A percentile compares a stretch with the other conserved stretches of the same genome.
phyloP scores from a whole-genome alignment of 2,888 invertebrate genomes.

The Diachrysia chrysitis region DNA sequence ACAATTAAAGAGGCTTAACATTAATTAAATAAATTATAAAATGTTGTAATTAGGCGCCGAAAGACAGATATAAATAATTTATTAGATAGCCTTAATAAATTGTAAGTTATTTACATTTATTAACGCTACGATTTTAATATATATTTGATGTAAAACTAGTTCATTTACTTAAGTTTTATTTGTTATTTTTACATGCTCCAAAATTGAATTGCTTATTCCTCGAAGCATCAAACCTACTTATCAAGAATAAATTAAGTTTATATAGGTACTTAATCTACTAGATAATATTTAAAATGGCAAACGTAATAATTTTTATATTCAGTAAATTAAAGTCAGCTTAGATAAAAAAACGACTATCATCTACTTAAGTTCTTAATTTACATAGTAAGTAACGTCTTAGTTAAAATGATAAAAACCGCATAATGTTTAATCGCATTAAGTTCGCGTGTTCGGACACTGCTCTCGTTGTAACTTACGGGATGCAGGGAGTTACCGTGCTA shows the following conservation, averaged over 20 bases:
- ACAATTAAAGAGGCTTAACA: constrained; percentile 16
- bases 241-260: neutral
- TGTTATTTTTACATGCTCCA: too few species aligned
- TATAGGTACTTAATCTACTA: neutral
- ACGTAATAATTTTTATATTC: neutral
- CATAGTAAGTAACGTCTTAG: constrained; percentile 29
- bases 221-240: neutral
- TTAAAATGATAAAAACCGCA: constrained; percentile 30
- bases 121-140: too few species aligned
- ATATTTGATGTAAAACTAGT: neutral
- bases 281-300: neutral
- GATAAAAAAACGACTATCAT: neutral
- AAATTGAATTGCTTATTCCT: neutral
- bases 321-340: neutral
- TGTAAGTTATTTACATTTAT: too few species aligned
- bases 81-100: neutral
- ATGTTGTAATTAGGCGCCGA: neutral
- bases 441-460: constrained; percentile 56
- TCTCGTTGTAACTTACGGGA: constrained; percentile 50
- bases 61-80: neutral
- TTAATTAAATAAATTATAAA: neutral
- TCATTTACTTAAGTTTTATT: too few species aligned
- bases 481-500: constrained; percentile 45
- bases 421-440: constrained; percentile 65
- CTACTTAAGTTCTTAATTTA: constrained; percentile 28